Conservation (phyloP, 2,797 vertebrate genomes). For the Sciurus vulgaris region DNA sequence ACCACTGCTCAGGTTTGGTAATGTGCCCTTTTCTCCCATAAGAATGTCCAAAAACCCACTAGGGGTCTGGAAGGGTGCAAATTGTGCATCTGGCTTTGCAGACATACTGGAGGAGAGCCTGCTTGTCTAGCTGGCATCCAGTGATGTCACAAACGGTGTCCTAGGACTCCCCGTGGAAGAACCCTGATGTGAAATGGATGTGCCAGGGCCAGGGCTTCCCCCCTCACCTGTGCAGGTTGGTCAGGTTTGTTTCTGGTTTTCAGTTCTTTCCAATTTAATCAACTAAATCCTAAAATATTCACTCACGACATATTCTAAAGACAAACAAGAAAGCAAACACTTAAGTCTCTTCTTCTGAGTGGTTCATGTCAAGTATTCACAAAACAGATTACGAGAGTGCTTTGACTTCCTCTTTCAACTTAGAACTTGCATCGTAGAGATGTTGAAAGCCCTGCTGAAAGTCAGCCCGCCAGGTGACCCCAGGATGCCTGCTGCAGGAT, state of each 20-base stretch:
- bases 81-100: neutral
- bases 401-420: neutral
- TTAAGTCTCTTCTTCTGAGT: neutral
- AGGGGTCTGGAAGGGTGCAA: neutral
- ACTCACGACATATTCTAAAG: neutral
- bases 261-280: neutral
- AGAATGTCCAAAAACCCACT: neutral
- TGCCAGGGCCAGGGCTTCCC: accelerated
- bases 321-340: neutral
- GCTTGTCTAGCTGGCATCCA: neutral
- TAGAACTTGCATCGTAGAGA: too few species aligned
- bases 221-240: accelerated
- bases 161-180: accelerated
- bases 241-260: neutral
- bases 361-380: neutral
- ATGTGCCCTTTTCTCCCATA: neutral
- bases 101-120: neutral
- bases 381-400: neutral
- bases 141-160: accelerated
- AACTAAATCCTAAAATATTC: neutral
- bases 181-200: neutral
- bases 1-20: accelerated
- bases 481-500: neutral
- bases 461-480: neutral
- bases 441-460: neutral